Evolutionary conservation across 2,888 invertebrate species (phyloP), one percentile per base, ranked within the genome.

Genomic region (Molorchus minor): DNA sequence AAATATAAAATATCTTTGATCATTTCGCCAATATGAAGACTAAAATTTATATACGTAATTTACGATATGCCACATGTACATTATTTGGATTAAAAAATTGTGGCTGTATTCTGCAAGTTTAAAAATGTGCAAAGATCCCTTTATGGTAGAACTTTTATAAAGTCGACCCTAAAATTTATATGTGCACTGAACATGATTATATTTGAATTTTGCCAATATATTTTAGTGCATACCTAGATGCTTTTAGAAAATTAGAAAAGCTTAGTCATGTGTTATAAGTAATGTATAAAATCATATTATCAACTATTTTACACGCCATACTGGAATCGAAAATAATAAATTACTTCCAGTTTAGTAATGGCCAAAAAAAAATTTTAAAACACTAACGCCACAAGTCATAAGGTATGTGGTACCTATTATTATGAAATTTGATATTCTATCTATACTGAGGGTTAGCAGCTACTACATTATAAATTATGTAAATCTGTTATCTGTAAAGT

Each of bases 91-190:
- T n/a, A n/a, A n/a, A n/a, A n/a, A n/a, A n/a, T n/a, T n/a, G n/a
- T n/a, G n/a, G n/a, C n/a, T n/a, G n/a, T n/a, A n/a, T n/a, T n/a
- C n/a, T n/a, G n/a, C n/a, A n/a, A n/a, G n/a, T 25, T 36, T 49
- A 49, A 49, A 16, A 21, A 38, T 38, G 29, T 49, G 49, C 29
- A 15, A 38, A 49, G 5, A 25, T 38, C 36, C 38, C n/a, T 38
- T 25, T 49, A 38, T 38, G 38, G 21, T 20, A 40, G 38, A 49
- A 49, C 49, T 49, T 47, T 49, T 38, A 49, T 49, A 49, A 49
- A 49, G 29, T 38, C 38, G 16, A 13, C 38, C 49, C 15, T n/a
- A 13, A 49, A 49, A 49, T 49, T 38, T 49, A 49, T 49, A 20
- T n/a, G 7, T 16, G 49, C 16, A 13, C 36, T 20, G 25, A 5